phyloP scores from a whole-genome alignment of 2,797 vertebrate species.

The Australoheros facetus region DNA sequence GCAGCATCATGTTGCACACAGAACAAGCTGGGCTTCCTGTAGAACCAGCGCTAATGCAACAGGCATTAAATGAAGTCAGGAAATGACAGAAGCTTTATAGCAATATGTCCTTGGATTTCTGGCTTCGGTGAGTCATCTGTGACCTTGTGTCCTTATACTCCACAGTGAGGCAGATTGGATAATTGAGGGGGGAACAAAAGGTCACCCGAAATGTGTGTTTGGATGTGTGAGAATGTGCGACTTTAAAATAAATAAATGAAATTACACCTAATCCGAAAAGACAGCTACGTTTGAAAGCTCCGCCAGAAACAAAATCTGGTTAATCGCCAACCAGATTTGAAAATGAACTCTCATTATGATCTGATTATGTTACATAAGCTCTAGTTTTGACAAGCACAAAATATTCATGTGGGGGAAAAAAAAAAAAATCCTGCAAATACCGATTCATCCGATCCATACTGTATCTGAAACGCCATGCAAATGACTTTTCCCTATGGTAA shows the following conservation, averaged over 20 bases:
- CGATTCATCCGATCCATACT: not conserved
- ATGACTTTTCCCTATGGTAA: no score
- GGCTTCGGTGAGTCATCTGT: not conserved
- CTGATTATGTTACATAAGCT: not conserved
- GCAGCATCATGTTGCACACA: not conserved
- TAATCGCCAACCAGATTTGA: not conserved
- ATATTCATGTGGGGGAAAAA: not conserved
- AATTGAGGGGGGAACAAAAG: accelerated
- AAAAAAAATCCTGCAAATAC: not conserved
- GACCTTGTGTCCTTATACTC: not conserved
- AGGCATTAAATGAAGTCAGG: not conserved
- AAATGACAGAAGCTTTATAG: not conserved
- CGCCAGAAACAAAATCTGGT: not conserved
- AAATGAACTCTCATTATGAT: not conserved
- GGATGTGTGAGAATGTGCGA: no score
- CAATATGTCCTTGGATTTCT: not conserved
- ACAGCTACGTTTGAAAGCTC: not conserved
- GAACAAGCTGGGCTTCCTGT: not conserved
- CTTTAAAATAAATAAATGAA: no score
- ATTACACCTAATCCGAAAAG: not conserved
- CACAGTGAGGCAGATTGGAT: not conserved
- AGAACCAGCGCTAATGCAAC: not conserved
- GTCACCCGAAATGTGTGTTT: not conserved
- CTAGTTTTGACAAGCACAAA: not conserved
- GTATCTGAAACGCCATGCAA: not conserved